Conservation (phyloP, 2,113 vertebrate species). For the Prunella fulvescens region DNA sequence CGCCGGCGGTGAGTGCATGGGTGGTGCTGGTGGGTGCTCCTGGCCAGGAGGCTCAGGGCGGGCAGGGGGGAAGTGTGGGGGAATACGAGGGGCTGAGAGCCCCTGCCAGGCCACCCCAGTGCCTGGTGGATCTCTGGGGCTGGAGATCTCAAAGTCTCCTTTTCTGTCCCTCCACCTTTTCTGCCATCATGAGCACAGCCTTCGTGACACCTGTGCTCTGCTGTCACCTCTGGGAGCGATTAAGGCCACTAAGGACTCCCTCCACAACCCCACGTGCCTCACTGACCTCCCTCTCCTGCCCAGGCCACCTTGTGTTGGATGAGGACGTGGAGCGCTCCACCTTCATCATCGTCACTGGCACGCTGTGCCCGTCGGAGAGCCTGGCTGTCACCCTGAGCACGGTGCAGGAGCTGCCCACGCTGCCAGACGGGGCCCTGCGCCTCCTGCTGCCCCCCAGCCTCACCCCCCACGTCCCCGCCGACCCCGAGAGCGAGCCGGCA, state of each 20-base stretch:
- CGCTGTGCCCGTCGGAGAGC: slow-evolving; percentile 81
- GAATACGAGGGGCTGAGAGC: not conserved
- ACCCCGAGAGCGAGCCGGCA: slow-evolving; percentile 77
- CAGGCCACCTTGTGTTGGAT: slow-evolving; percentile 92
- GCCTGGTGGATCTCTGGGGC: not conserved
- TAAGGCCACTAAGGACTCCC: not conserved
- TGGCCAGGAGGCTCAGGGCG: fast-evolving
- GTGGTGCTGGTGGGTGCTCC: not conserved
- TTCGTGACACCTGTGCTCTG: not conserved
- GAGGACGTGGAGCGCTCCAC: slow-evolving; percentile 85
- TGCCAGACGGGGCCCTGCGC: slow-evolving; percentile 84
- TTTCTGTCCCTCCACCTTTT: not conserved
- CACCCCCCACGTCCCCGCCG: slow-evolving; percentile 72
- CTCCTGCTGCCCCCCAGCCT: slow-evolving; percentile 83
- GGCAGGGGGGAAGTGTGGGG: not conserved
- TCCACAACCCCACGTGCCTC: not conserved
- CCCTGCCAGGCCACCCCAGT: not conserved
- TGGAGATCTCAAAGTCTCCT: not conserved
- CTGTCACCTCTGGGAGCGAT: not conserved
- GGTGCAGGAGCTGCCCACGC: slow-evolving; percentile 84
- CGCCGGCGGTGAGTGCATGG: slow-evolving; percentile 41
- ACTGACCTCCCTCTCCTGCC: not conserved
- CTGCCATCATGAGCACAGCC: not conserved
- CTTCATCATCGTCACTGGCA: slow-evolving; percentile 83
- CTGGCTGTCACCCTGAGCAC: slow-evolving; percentile 85